These are phyloP conservation scores for Melitaea athalia DNA, from an alignment of 2,888 invertebrate genomes.

Conservation along the genomic window DNA sequence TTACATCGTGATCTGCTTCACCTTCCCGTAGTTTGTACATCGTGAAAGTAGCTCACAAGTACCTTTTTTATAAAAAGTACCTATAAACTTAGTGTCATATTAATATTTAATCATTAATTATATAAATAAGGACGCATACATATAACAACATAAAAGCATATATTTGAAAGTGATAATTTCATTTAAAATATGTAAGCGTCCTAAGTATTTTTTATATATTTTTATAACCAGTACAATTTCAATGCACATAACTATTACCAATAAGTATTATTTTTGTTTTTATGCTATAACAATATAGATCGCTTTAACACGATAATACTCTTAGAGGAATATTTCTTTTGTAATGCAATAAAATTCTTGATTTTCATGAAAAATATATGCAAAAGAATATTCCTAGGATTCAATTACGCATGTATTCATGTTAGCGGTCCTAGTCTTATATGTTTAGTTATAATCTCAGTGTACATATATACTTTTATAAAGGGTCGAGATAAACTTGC, in stretches of 20 bases:
- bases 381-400: constrained; percentile 11
- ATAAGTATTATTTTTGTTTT: constrained; percentile 26
- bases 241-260: constrained; percentile 32
- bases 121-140: constrained; percentile 6
- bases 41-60: constrained; percentile 8
- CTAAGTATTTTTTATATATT: constrained; percentile 12
- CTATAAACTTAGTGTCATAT: constrained; percentile 27
- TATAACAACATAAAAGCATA: not conserved
- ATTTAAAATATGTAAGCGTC: not conserved
- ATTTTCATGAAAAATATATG: not conserved
- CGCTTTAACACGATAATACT: constrained; percentile 15
- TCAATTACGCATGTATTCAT: constrained; percentile 23
- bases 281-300: constrained; percentile 13
- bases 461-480: constrained; percentile 31
- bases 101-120: constrained; percentile 14
- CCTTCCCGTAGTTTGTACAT: constrained; percentile 1
- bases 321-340: constrained; percentile 20
- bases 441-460: constrained; percentile 37
- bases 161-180: not conserved
- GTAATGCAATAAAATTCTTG: not conserved
- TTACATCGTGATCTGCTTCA: constrained; percentile 25
- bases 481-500: constrained; percentile 44
- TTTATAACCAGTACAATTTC: constrained; percentile 29
- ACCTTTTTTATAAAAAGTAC: constrained; percentile 4
- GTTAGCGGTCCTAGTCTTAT: constrained; percentile 41